Evolutionary conservation across 53 echinoderm and acorn worm genomes (phyloP).

Genomic region (Pentamera pediparva): DNA sequence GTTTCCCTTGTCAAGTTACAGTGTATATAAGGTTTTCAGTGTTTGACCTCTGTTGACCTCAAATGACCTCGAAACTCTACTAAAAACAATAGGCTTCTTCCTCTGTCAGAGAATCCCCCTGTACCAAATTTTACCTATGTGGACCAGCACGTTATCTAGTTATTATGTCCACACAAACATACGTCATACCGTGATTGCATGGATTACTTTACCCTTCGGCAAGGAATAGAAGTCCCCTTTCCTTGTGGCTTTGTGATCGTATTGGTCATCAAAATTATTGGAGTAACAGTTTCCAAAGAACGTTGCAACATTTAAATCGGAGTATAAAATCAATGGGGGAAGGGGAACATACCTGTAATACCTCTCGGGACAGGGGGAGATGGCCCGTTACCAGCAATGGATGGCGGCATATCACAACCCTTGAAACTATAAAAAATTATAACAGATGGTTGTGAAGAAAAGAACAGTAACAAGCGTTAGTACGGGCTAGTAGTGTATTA

Average conservation of each 20-base stretch:
- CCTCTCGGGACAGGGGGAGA: conserved; percentile 8
- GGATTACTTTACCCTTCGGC: background rate
- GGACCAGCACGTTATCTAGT: too few species aligned
- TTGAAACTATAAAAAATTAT: conserved; percentile 8
- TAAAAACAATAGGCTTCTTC: too few species aligned
- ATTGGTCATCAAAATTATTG: background rate
- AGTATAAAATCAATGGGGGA: background rate
- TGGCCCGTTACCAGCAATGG: conserved; percentile 5
- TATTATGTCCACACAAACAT: too few species aligned
- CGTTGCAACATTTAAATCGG: conserved; percentile 15
- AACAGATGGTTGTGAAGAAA: conserved; percentile 1
- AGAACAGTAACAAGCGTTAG: background rate
- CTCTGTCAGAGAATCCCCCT: too few species aligned
- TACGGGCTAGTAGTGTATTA: background rate
- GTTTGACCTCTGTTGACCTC: too few species aligned
- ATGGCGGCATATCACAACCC: conserved; percentile 19
- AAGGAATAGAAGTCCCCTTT: background rate
- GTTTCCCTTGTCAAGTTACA: too few species aligned
- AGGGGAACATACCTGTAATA: conserved; percentile 5
- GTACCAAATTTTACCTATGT: too few species aligned
- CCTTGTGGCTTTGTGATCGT: background rate
- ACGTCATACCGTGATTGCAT: too few species aligned
- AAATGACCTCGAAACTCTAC: too few species aligned
- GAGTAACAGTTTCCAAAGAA: background rate
- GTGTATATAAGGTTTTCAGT: too few species aligned